Evolutionary conservation across 2,113 vertebrate genomes (phyloP).

Genomic region (Isurus oxyrinchus): DNA sequence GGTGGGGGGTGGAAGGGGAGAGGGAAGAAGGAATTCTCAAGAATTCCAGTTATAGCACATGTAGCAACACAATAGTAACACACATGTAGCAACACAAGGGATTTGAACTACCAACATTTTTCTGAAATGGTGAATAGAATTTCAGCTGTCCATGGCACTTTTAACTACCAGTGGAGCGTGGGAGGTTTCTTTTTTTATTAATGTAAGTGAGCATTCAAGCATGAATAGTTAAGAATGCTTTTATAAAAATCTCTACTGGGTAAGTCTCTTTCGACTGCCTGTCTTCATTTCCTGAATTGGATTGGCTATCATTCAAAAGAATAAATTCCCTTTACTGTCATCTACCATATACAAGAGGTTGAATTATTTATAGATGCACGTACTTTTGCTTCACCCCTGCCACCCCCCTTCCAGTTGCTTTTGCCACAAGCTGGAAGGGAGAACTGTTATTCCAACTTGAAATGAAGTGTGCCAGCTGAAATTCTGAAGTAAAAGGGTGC

Average conservation of each 20-base stretch:
- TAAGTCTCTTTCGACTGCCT: background rate
- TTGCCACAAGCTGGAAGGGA: background rate
- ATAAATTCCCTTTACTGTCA: background rate
- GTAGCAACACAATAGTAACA: slow-evolving; percentile 11
- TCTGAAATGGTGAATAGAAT: background rate
- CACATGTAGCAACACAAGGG: background rate
- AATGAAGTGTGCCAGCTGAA: slow-evolving; percentile 11
- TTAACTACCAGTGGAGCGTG: background rate
- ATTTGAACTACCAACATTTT: background rate
- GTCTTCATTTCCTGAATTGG: background rate
- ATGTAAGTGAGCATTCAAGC: background rate
- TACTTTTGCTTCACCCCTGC: background rate
- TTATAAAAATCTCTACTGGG: background rate
- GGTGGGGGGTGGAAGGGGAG: background rate
- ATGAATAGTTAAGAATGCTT: background rate
- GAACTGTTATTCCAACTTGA: background rate
- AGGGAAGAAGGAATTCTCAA: background rate
- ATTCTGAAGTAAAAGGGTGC: background rate
- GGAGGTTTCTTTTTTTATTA: background rate
- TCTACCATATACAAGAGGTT: background rate
- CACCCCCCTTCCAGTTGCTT: background rate
- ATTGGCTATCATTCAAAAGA: background rate
- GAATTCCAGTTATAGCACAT: slow-evolving; percentile 12
- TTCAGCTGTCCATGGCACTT: background rate
- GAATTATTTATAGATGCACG: background rate